phyloP scores from a whole-genome alignment of 2,113 vertebrate species.

The Lonchura striata region DNA sequence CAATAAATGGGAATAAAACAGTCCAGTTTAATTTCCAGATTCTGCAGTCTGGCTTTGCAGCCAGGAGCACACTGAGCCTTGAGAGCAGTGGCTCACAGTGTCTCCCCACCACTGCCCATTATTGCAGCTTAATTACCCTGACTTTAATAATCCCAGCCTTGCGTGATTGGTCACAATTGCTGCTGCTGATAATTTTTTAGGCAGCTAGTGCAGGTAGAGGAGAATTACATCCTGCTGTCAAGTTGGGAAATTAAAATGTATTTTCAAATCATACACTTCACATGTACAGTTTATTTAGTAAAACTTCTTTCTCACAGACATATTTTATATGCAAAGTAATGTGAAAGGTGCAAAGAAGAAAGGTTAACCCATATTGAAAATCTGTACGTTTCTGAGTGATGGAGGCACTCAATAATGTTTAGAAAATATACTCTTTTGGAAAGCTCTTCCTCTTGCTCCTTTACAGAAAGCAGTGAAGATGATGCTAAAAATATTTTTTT shows the following conservation, averaged over 20 bases:
- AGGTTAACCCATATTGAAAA: not conserved
- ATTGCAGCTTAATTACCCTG: not conserved
- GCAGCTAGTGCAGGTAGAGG: not conserved
- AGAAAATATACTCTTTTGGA: not conserved
- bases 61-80: not conserved
- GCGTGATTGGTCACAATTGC: not conserved
- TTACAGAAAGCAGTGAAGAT: not conserved
- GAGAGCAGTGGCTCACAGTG: not conserved
- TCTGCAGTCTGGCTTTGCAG: not conserved
- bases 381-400: not conserved
- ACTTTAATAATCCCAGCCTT: not conserved
- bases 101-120: not conserved
- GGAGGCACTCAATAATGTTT: not conserved
- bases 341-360: not conserved
- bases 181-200: not conserved
- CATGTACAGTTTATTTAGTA: not conserved
- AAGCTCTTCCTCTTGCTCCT: not conserved
- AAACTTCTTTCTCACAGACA: not conserved
- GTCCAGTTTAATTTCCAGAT: not conserved
- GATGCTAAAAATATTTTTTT: not conserved
- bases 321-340: not conserved
- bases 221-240: not conserved
- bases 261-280: not conserved
- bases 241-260: not conserved
- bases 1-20: not conserved